These are phyloP conservation scores for Agrypnus murinus DNA, from an alignment of 2,888 invertebrate species.

Conservation along the genomic window DNA sequence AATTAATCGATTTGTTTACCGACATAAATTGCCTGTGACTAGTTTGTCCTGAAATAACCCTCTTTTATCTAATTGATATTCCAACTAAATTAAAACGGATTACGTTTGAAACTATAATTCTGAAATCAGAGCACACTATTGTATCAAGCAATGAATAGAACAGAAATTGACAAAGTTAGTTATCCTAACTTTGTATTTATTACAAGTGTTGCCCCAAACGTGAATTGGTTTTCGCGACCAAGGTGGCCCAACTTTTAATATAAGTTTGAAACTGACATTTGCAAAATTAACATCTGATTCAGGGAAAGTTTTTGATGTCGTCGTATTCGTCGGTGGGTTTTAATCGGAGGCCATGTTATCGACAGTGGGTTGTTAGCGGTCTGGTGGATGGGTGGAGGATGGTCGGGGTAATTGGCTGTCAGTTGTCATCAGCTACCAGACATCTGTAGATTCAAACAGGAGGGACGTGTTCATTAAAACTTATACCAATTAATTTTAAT, in stretches of 20 bases:
- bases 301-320: slow-evolving; percentile 56
- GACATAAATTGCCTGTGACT: too few species aligned
- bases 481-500: slow-evolving; percentile 70
- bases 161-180: slow-evolving; percentile 47
- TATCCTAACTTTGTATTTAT: slow-evolving; percentile 46
- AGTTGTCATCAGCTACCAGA: slow-evolving; percentile 62
- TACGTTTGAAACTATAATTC: slow-evolving; percentile 15
- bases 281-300: slow-evolving; percentile 53
- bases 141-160: slow-evolving; percentile 36
- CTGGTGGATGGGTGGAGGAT: slow-evolving; percentile 42
- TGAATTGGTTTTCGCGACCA: slow-evolving; percentile 39
- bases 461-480: slow-evolving; percentile 69
- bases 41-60: too few species aligned
- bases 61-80: too few species aligned
- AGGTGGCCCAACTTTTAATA: slow-evolving; percentile 45
- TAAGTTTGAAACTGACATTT: slow-evolving; percentile 49
- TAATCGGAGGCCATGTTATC: slow-evolving; percentile 61
- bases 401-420: slow-evolving; percentile 67
- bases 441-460: slow-evolving; percentile 57
- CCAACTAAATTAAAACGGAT: too few species aligned
- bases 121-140: slow-evolving; percentile 30
- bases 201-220: slow-evolving; percentile 44
- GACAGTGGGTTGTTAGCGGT: slow-evolving; percentile 57
- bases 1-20: too few species aligned
- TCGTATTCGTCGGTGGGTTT: slow-evolving; percentile 54